Conservation (phyloP, 1,140 invertebrate species). For the Grapholita molesta region DNA sequence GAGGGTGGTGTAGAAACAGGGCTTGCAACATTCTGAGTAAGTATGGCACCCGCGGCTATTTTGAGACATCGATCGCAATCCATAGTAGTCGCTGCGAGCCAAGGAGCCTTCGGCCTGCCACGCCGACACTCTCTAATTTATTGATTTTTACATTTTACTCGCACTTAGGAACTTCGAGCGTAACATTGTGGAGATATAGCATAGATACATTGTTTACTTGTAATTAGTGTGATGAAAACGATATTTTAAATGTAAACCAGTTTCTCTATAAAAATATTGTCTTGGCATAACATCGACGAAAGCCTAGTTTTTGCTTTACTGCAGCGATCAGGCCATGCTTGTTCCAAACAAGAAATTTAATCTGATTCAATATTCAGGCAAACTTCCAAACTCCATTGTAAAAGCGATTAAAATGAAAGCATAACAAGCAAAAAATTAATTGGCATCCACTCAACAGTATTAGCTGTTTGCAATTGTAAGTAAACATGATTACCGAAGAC, state of each 20-base stretch:
- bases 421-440: conserved; percentile 50
- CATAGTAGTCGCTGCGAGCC: conserved; percentile 25
- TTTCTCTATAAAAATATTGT: not conserved
- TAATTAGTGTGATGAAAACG: not conserved
- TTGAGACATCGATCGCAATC: conserved; percentile 54
- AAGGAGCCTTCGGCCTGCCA: conserved; percentile 20
- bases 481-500: conserved; percentile 49
- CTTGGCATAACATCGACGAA: not conserved
- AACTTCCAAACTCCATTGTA: conserved; percentile 24
- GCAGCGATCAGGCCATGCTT: not conserved
- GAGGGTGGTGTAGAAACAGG: conserved; percentile 40
- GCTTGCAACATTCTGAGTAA: conserved; percentile 55
- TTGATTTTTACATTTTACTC: conserved; percentile 24
- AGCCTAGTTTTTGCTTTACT: not conserved
- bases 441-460: conserved; percentile 49
- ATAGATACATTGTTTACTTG: not conserved
- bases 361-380: not conserved
- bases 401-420: conserved; percentile 43
- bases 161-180: not conserved
- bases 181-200: not conserved
- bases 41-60: conserved; percentile 53
- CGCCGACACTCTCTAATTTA: not conserved
- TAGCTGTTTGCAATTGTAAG: conserved; percentile 65
- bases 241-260: not conserved
- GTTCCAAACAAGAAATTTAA: not conserved